Percentiles rank a stretch among this genome's conserved stretches.
Conservation (phyloP, 2,113 vertebrate species). For the Hypanus sabinus region DNA sequence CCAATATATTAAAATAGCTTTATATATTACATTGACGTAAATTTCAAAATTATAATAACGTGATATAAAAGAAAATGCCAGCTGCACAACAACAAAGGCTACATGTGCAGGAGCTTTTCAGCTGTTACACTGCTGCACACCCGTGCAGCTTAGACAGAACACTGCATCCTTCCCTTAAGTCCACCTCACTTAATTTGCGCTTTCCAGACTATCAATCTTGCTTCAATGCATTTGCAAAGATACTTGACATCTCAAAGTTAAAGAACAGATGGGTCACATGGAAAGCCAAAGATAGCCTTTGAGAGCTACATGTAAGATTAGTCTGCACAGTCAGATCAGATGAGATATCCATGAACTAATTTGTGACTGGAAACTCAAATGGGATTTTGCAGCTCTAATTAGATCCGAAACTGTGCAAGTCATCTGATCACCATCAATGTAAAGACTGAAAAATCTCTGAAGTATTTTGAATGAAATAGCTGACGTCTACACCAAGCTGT, state of each 20-base stretch:
- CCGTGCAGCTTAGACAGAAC: too few species aligned
- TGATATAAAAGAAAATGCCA: too few species aligned
- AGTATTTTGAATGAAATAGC: neutral
- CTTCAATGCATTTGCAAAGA: conserved; percentile 26
- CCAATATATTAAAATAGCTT: too few species aligned
- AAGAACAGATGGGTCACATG: neutral
- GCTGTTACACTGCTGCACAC: too few species aligned
- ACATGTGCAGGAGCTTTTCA: too few species aligned
- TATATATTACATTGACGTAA: too few species aligned
- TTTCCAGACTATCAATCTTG: neutral
- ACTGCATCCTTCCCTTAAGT: neutral
- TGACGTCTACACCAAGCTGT: neutral
- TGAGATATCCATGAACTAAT: conserved; percentile 6
- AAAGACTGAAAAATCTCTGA: neutral
- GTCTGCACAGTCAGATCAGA: neutral
- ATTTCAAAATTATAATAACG: too few species aligned
- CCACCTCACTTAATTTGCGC: neutral
- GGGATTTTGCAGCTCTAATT: neutral
- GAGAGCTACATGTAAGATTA: neutral
- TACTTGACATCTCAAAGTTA: neutral
- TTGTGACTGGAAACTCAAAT: neutral
- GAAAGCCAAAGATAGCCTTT: neutral
- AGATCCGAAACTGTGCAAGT: neutral
- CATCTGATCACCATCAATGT: neutral
- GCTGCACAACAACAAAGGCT: too few species aligned